Conservation (phyloP, 2,888 invertebrate species). For the Julus scanicus region DNA sequence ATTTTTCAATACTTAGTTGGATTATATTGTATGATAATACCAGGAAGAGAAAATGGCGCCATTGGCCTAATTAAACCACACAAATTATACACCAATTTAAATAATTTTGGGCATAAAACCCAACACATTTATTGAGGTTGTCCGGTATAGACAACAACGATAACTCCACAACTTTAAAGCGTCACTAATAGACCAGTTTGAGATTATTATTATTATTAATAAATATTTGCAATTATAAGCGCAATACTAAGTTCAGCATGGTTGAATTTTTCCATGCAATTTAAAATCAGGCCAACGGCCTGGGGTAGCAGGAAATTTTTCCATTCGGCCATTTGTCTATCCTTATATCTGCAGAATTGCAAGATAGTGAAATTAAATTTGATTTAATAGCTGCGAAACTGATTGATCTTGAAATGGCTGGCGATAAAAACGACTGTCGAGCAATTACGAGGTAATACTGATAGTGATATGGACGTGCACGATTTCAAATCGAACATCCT, state of each 20-base stretch:
- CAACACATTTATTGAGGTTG: background rate
- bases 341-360: background rate
- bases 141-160: background rate
- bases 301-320: background rate
- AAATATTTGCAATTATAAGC: conserved; percentile 3
- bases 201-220: background rate
- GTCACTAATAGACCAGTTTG: background rate
- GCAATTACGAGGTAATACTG: background rate
- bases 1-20: background rate
- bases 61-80: background rate
- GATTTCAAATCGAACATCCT: conserved; percentile 4
- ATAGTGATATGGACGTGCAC: background rate
- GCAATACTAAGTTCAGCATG: background rate
- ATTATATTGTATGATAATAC: background rate
- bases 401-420: background rate
- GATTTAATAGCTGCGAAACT: conserved; percentile 36
- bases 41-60: background rate
- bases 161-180: background rate
- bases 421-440: background rate
- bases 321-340: background rate
- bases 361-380: background rate
- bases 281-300: conserved; percentile 30
- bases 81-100: background rate
- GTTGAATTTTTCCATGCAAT: background rate
- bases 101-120: background rate